A percentile compares a stretch with the other conserved stretches of the same genome.
Evolutionary conservation across 2,113 vertebrate genomes (phyloP).

Genomic region (Arizona elegans): DNA sequence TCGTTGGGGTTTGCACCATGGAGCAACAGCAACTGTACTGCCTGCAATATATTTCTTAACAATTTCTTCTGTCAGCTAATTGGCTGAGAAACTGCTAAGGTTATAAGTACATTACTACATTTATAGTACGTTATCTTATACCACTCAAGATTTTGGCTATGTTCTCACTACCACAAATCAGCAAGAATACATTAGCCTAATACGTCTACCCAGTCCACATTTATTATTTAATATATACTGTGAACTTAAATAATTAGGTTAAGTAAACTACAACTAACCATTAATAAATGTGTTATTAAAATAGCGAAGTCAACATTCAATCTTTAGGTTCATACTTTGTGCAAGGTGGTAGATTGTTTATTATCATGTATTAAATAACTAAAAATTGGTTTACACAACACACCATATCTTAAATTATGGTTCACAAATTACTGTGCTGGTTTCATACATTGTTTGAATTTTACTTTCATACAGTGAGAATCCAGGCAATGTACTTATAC

Average conservation of each 20-base stretch:
- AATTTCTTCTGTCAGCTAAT: conserved; percentile 21
- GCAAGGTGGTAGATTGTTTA: neutral
- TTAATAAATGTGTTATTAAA: neutral
- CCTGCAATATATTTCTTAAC: conserved; percentile 64
- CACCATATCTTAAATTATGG: neutral
- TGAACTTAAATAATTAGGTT: neutral
- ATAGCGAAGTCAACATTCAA: neutral
- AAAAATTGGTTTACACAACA: neutral
- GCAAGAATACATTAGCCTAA: neutral
- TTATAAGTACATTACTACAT: neutral
- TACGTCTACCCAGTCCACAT: neutral
- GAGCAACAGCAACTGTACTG: conserved; percentile 73
- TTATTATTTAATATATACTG: neutral
- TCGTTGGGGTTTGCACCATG: conserved; percentile 74
- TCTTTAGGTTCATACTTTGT: neutral
- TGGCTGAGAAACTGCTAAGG: neutral
- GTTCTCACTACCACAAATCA: neutral
- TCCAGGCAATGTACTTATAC: neutral
- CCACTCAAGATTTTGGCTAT: neutral
- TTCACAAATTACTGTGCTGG: neutral
- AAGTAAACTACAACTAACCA: neutral
- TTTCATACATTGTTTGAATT: neutral
- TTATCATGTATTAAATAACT: neutral
- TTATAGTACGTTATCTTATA: neutral
- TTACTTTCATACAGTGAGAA: neutral